Evolutionary conservation across 1,140 invertebrate species (phyloP), one percentile per base, ranked within the genome.

Genomic region (Drepana arcuata): DNA sequence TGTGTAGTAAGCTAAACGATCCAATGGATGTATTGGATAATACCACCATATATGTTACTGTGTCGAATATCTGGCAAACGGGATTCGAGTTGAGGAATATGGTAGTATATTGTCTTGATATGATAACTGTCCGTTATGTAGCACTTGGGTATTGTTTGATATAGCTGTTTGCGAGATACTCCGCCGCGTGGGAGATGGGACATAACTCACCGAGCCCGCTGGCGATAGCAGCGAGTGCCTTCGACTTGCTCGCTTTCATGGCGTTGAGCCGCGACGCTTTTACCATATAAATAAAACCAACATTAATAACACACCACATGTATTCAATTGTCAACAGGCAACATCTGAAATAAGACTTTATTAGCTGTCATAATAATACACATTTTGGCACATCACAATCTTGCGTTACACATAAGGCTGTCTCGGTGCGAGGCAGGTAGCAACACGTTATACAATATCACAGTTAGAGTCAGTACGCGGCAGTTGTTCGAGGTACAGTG

Each of bases 211-310:
- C 83, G 50, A 84, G 83, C 26, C 73, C 74, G 32, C 56, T 70
- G 60, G 79, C 71, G 79, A 84, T 83, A 66, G 80, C 72, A 57
- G 80, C 72, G 60, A 84, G 79, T 52, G 83, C 83, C 78, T 82
- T 83, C 48, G 79, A 81, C 71, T 83, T 81, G 75, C 75, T 75
- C 54, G 79, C 83, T 67, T 81, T 79, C 67, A 75, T 68, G 42
- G 69, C 74, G 78, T 80, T 80, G 71, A 81, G 73, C 54, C 74
- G 75, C 79, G 80, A 78, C 41, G 82, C 82, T 83, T 84, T 84
- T 82, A 79, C 79, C 82, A 84, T 84, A 83, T 78, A 84, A 84
- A 84, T 84, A 83, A 77, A 84, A 84, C 72, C 65, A 79, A 73
- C 59, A 81, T 81, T 81, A 81, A 81, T 81, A 53, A 71, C 65